Evolutionary conservation across 1,140 invertebrate genomes (phyloP).

Genomic region (Leptopilina boulardi): DNA sequence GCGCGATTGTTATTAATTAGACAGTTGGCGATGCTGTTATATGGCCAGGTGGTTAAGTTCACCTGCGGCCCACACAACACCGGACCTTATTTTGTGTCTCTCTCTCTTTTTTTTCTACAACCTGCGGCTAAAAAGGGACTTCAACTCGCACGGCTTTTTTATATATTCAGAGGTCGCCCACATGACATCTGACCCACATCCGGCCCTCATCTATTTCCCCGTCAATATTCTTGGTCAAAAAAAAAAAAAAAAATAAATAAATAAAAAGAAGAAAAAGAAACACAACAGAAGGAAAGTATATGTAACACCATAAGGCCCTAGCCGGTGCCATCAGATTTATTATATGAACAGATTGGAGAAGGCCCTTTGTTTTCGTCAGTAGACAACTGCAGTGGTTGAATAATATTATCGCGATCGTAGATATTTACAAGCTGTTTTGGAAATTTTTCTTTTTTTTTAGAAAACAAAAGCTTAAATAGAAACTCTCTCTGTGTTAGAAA

Average conservation of each 20-base stretch:
- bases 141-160: constrained; percentile 36
- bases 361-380: no score
- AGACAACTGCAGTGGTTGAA: not conserved
- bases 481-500: no score
- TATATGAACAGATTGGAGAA: not conserved
- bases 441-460: no score
- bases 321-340: constrained; percentile 7
- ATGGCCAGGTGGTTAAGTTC: constrained; percentile 67
- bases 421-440: no score
- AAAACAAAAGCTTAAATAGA: no score
- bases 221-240: not conserved
- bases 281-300: not conserved
- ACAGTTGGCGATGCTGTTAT: constrained; percentile 63
- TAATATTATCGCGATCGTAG: not conserved
- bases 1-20: constrained; percentile 69
- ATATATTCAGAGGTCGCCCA: constrained; percentile 56
- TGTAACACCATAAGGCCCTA: constrained; percentile 3
- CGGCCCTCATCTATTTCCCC: constrained; percentile 41
- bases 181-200: constrained; percentile 69
- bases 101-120: constrained; percentile 27
- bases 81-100: constrained; percentile 14
- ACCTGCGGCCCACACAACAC: constrained; percentile 65
- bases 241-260: not conserved
- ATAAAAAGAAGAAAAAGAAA: not conserved
- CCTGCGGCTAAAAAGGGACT: constrained; percentile 45